phyloP scores from a whole-genome alignment of 2,797 vertebrate species.

The Melanotaenia trifasciata region DNA sequence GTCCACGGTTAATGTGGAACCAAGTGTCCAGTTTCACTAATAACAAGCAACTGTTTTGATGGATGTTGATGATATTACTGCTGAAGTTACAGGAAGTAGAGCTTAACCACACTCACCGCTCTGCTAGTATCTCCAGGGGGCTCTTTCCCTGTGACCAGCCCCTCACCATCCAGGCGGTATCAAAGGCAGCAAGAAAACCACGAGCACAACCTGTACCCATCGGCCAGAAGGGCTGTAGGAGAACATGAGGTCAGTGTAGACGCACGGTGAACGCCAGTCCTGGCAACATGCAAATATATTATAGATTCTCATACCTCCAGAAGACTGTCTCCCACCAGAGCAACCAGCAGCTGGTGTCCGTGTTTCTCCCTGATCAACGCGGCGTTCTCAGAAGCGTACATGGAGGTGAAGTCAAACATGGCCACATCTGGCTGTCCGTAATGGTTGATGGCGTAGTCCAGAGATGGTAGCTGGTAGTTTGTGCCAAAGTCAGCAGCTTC shows the following conservation, averaged over 20 bases:
- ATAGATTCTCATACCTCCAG: slow-evolving; percentile 86
- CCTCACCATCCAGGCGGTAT: slow-evolving; percentile 96
- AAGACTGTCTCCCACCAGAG: slow-evolving; percentile 95
- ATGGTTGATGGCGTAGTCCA: slow-evolving; percentile 97
- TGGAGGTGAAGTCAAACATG: slow-evolving; percentile 99
- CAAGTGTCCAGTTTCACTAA: neutral
- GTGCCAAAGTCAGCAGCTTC: slow-evolving; percentile 98
- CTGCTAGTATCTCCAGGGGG: slow-evolving; percentile 90
- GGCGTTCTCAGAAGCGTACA: slow-evolving; percentile 97
- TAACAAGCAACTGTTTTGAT: neutral
- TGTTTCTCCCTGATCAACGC: slow-evolving; percentile 91
- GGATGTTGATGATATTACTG: neutral
- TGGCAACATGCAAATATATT: neutral
- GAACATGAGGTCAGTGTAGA: slow-evolving; percentile 10
- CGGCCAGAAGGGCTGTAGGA: slow-evolving; percentile 95
- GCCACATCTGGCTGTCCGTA: slow-evolving; percentile 94
- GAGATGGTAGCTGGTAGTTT: slow-evolving; percentile 94
- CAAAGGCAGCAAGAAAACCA: slow-evolving; percentile 95
- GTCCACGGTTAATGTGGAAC: neutral
- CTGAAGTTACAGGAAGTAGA: neutral
- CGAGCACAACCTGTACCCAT: slow-evolving; percentile 98
- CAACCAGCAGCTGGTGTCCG: slow-evolving; percentile 90
- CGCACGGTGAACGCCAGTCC: neutral
- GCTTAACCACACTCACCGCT: slow-evolving; percentile 83
- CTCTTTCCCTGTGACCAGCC: slow-evolving; percentile 89